Conservation (phyloP, 2,797 vertebrate genomes). For the Tragelaphus eurycerus region DNA sequence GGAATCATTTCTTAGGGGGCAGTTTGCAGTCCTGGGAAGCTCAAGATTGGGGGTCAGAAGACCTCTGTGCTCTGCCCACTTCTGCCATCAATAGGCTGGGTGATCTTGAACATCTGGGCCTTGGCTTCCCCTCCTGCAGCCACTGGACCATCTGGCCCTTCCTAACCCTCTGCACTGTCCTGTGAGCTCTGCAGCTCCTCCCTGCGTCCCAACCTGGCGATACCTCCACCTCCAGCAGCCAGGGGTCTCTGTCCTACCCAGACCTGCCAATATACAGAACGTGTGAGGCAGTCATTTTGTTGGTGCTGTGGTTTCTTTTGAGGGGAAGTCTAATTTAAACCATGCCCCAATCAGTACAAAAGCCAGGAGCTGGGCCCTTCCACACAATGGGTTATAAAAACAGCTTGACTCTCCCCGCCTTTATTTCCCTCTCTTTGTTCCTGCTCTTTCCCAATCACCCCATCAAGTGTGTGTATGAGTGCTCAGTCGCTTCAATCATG, state of each 20-base stretch:
- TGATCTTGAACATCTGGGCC: background rate
- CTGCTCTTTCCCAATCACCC: conserved; percentile 33
- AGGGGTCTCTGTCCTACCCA: background rate
- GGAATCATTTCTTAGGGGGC: background rate
- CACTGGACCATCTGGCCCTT: background rate
- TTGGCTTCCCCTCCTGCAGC: background rate
- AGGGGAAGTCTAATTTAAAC: conserved; percentile 41
- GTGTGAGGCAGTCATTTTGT: background rate
- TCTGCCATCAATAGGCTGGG: background rate
- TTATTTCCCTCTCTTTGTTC: conserved; percentile 13
- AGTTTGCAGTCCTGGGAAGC: background rate
- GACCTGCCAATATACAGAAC: background rate
- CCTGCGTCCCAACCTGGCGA: background rate
- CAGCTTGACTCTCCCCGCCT: background rate
- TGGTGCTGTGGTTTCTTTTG: background rate
- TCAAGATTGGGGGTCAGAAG: background rate
- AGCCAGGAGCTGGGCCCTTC: background rate
- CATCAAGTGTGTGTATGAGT: background rate
- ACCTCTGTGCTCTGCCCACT: background rate
- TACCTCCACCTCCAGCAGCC: background rate
- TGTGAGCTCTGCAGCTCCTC: background rate
- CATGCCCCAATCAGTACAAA: conserved; percentile 10
- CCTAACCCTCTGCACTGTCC: background rate
- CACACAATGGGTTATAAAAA: background rate
- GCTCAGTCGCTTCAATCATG: background rate